Evolutionary conservation across 2,888 invertebrate genomes (phyloP), one percentile per base, ranked within the genome.

Genomic region (Drosophila longiperda): DNA sequence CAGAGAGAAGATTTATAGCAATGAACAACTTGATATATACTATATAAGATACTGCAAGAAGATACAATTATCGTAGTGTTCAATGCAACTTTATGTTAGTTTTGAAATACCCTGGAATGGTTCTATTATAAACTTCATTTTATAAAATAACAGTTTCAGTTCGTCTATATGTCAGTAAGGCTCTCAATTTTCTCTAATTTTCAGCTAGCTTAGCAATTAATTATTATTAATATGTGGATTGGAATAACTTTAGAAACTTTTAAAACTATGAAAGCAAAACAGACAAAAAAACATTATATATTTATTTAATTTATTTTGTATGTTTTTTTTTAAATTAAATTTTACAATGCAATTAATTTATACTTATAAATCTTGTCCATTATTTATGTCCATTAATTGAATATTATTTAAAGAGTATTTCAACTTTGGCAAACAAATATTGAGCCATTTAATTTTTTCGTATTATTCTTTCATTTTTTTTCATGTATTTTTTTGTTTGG

Each of bases 1-100:
- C 59, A 50, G 42, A 5, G 55, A 20, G 17, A 20, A 42, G 50
- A 67, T 66, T 66, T 67, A 66, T 66, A 17, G 48, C 9, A 17
- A 33, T 50, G 38, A 55, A 40, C 49, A 49, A 34, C 55, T 55
- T 40, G 29, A 29, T 53, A 20, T 38, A 66, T 38, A 66, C 34
- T 23, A 34, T 32, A 45, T 32, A 20, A 32, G 42, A 53, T 34
- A 36, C 45, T 45, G 1, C 20, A 45, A 12, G 23, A 42, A 20
- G 40, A 36, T 11, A 34, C 40, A n/a, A 50, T 50, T 50, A 32
- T 11, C 49, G 17, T 40, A 38, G 12, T 38, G 26, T 55, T 26
- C 23, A 23, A 11, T 17, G 6, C 1, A 38, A 38, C 38, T 26
- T 32, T 38, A 38, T 29, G 29, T n/a, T n/a, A 1, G 23, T 6